Conservation (phyloP, 2,113 vertebrate genomes). For the Gila orcuttii region DNA sequence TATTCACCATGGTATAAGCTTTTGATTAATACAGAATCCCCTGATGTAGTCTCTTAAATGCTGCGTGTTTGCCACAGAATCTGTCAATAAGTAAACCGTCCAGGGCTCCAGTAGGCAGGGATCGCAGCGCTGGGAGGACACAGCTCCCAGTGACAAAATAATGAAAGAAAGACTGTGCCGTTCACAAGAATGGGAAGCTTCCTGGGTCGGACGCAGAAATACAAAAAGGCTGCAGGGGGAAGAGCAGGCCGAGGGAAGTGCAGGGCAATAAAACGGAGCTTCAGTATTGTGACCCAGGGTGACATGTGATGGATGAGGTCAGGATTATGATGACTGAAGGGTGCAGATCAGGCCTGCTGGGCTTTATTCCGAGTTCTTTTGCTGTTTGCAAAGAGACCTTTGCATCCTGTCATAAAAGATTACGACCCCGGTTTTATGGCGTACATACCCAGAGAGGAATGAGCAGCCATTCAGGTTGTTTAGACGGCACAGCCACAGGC, state of each 20-base stretch:
- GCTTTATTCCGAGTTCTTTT: constrained; percentile 84
- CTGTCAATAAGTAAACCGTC: constrained; percentile 81
- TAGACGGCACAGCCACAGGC: constrained; percentile 81
- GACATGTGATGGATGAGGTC: constrained; percentile 85
- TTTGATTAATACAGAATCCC: not conserved
- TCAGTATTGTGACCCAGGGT: constrained; percentile 83
- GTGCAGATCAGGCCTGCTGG: constrained; percentile 87
- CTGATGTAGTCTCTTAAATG: constrained; percentile 62
- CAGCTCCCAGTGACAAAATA: constrained; percentile 82
- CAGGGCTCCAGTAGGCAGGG: constrained; percentile 63
- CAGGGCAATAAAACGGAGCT: constrained; percentile 84
- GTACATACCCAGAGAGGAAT: constrained; percentile 84
- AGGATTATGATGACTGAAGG: constrained; percentile 82
- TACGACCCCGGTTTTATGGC: constrained; percentile 87
- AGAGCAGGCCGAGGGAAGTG: constrained; percentile 78
- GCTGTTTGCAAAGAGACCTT: constrained; percentile 87
- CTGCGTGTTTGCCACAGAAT: constrained; percentile 59
- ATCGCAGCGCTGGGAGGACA: constrained; percentile 65
- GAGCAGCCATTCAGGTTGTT: constrained; percentile 85
- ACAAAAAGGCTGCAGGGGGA: constrained; percentile 77
- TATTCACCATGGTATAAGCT: not conserved
- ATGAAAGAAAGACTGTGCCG: constrained; percentile 75
- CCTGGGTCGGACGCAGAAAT: constrained; percentile 76
- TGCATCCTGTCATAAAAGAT: constrained; percentile 89
- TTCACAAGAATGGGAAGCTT: constrained; percentile 80